Base-by-base conservation (phyloP, 2,888 invertebrate genomes). In the Tinea trinotella region DNA sequence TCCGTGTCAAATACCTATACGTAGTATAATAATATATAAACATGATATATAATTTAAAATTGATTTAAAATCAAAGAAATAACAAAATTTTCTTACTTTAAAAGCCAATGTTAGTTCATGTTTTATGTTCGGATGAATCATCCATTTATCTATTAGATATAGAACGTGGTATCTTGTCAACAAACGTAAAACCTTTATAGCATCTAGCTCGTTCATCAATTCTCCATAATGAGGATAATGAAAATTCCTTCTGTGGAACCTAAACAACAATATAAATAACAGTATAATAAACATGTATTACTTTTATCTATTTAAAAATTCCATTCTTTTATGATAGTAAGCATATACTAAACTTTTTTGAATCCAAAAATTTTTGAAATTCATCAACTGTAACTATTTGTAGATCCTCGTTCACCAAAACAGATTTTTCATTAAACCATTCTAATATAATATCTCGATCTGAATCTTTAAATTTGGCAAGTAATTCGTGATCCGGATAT, bases 1-100 rank as follows among this genome's bases (percentile, higher is more conserved):
- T 84, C 84, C 19, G 77, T 76, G 63, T 84, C 84, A 56, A 84
- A 84, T 3, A 81, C 66, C 84, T 84, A 57, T n/a, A 22, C 12
- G 4, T 54, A 40, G 18, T 24, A 15, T 12, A 12, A 22, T 12
- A 50, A 4, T 5, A 7, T 13, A n/a, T 35, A 52, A 52, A 3
- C 9, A 52, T 18, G 6, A n/a, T 1, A 30, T 19, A n/a, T 34
- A 20, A 12, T 54, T 44, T 54, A 50, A 55, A 12, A n/a, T 10
- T 30, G 34, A 24, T 24, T 24, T 40, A 40, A 40, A 15, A 15
- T 24, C 9, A 7, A 24, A 24, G 24, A 24, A 24, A 24, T 24
- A n/a, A n/a, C 24, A 7, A 24, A 24, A 24, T 13, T 22, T 50
- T 22, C 40, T 19, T 10, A 56, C 57, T 53, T 71, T 64, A 62